These are phyloP conservation scores for Leptinotarsa rubiginosa DNA, from an alignment of 2,888 invertebrate genomes.

Conservation along the genomic window DNA sequence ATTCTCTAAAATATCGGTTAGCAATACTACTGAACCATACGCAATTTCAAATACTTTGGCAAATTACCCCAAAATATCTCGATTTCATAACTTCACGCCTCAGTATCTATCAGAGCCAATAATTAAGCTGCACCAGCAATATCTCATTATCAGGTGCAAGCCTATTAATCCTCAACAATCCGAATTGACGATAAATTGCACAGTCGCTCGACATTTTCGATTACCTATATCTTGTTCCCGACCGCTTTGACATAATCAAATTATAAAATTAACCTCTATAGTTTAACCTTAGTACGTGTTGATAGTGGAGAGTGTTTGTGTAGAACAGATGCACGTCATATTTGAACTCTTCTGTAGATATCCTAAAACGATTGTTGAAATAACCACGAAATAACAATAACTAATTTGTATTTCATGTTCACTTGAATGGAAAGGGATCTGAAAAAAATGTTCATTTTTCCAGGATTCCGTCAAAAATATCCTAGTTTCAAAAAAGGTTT, in stretches of 20 bases:
- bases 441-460: too few species aligned
- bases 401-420: too few species aligned
- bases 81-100: too few species aligned
- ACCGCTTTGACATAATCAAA: not conserved
- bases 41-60: too few species aligned
- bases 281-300: not conserved
- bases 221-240: not conserved
- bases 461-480: too few species aligned
- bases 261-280: conserved; percentile 1
- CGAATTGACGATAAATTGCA: not conserved
- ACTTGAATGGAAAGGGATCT: too few species aligned
- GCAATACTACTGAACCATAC: too few species aligned
- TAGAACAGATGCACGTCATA: not conserved
- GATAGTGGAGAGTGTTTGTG: not conserved
- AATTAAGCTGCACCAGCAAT: not conserved
- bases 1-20: too few species aligned
- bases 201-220: not conserved
- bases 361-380: not conserved
- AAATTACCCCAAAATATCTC: too few species aligned
- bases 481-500: too few species aligned
- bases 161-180: not conserved
- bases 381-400: too few species aligned
- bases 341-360: not conserved
- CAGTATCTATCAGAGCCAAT: not conserved
- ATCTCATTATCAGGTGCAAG: not conserved